Evolutionary conservation across 2,888 invertebrate species (phyloP).

Genomic region (Drosophila phalerata): DNA sequence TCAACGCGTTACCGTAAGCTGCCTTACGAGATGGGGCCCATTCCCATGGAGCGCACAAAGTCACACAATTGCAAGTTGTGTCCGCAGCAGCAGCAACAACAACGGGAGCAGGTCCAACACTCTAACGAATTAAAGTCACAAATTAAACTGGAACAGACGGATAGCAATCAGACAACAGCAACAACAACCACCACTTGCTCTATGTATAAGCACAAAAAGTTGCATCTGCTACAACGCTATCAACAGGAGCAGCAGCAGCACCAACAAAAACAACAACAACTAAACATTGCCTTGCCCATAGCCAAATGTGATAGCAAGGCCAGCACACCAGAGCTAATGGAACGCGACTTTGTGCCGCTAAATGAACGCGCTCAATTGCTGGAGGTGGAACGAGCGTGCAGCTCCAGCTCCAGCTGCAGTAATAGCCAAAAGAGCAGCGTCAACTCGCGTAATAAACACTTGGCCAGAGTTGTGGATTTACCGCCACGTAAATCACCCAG

Average conservation of each 20-base stretch:
- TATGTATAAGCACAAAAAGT: constrained; percentile 78
- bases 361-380: constrained; percentile 52
- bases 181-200: constrained; percentile 24
- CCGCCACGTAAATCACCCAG: constrained; percentile 93
- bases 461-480: constrained; percentile 80
- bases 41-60: constrained; percentile 87
- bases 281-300: constrained; percentile 48
- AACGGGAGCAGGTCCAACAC: constrained; percentile 82
- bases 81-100: constrained; percentile 81
- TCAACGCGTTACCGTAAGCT: constrained; percentile 86
- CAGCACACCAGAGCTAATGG: constrained; percentile 74
- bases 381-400: constrained; percentile 69
- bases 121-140: constrained; percentile 78
- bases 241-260: constrained; percentile 77
- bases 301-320: constrained; percentile 80
- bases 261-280: constrained; percentile 46
- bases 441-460: constrained; percentile 77
- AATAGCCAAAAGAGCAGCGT: constrained; percentile 64
- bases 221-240: constrained; percentile 80
- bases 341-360: constrained; percentile 66
- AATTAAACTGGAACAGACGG: constrained; percentile 39
- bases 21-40: constrained; percentile 91
- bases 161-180: constrained; percentile 32
- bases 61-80: constrained; percentile 86
- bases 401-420: constrained; percentile 78